These are phyloP conservation scores for Pterocles burchelli DNA, from an alignment of 2,113 vertebrate species.

Conservation along the genomic window DNA sequence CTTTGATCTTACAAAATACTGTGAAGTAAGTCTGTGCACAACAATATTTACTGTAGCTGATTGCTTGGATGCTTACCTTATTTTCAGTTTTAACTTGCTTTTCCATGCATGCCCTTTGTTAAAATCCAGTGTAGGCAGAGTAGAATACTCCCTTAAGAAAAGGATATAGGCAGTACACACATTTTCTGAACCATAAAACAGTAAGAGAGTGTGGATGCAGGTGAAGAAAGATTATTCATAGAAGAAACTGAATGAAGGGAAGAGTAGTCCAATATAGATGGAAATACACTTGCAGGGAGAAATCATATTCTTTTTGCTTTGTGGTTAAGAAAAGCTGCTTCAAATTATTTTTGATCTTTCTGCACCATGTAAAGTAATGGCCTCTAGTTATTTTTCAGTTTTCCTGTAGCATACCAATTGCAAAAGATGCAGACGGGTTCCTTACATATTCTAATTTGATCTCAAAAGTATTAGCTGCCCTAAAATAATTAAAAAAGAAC, in stretches of 20 bases:
- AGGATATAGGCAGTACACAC: neutral
- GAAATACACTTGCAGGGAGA: neutral
- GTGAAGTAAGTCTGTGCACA: neutral
- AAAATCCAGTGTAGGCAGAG: neutral
- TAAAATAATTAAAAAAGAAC: neutral
- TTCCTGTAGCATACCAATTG: neutral
- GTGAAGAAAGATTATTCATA: neutral
- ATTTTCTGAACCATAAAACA: neutral
- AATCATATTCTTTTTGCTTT: neutral
- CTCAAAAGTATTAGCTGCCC: neutral
- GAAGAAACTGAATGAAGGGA: neutral
- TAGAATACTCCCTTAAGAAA: neutral
- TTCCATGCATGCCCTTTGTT: neutral
- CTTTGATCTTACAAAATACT: neutral
- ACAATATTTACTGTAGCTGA: neutral
- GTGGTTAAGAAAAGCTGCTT: neutral
- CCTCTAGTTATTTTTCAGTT: neutral
- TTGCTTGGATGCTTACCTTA: neutral
- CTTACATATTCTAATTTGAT: neutral
- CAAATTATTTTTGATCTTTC: neutral
- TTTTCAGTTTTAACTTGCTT: neutral
- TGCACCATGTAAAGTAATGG: neutral
- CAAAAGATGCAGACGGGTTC: neutral
- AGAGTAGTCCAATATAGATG: neutral
- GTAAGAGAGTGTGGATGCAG: neutral